Base-by-base conservation (phyloP, 2,888 invertebrate genomes). In the Troilus luridus region DNA sequence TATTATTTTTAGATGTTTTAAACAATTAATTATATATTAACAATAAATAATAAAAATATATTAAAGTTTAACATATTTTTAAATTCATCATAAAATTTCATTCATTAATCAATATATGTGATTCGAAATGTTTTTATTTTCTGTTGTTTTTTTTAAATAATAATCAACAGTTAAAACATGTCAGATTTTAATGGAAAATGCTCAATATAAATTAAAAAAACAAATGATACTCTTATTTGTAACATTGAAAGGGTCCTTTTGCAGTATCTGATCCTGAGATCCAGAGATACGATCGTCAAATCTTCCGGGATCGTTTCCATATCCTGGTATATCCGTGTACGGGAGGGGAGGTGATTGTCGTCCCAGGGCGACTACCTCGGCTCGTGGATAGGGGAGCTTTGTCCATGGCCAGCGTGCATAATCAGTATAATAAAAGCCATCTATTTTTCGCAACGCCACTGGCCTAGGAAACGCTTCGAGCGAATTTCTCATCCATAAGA, bases 401-500 rank as follows among this genome's bases (percentile, higher is more conserved):
- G 89, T 89, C 89, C 89, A 67, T 62, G n/a, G n/a, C 8, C 11
- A 62, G 60, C 89, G 64, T 89, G 89, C 27, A 89, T 89, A 89
- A 89, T 89, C 67, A 64, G 60, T 89, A 89, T 89, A 89, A 89
- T 89, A 89, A 64, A 89, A 64, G 89, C 21, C 41, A 54, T 67
- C 89, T n/a, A n/a, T 62, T n/a, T 89, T 89, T 67, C 89, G 67
- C 89, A 89, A 67, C 67, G 89, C 54, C 64, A 19, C 19, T 62
- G 64, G 67, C 64, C 67, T 67, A 62, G 62, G 62, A 64, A 89
- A 89, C 62, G 54, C 67, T 89, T 89, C 89, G 8, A 54, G 27
- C 41, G 54, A 89, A 89, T 89, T 89, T 89, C 62, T 89, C 89
- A 64, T 64, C 89, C 64, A 89, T 89, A 89, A 64, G 88, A 89